Evolutionary conservation across 2,888 invertebrate genomes (phyloP).

Genomic region (Ceriagrion tenellum): DNA sequence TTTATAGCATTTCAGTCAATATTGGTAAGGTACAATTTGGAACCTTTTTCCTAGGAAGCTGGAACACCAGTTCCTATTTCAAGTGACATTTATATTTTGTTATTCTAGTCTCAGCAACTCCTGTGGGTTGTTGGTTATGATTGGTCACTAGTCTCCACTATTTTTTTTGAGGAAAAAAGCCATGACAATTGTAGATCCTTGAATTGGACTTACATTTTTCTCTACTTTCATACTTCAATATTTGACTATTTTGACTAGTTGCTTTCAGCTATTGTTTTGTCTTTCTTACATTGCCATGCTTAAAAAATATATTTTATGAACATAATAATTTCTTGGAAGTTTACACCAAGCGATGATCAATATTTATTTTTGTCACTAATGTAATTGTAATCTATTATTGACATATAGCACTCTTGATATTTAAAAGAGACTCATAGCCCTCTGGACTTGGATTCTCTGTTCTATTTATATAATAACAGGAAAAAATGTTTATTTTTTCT

Average conservation of each 20-base stretch:
- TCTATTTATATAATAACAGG: not conserved
- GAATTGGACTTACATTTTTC: not conserved
- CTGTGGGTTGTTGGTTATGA: conserved; percentile 3
- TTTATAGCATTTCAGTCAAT: conserved; percentile 53
- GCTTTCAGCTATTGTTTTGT: not conserved
- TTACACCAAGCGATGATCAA: not conserved
- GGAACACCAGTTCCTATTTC: not conserved
- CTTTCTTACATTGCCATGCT: not conserved
- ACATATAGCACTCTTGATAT: not conserved
- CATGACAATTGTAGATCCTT: conserved; percentile 38
- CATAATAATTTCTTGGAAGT: not conserved
- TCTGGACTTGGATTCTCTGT: not conserved
- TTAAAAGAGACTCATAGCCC: not conserved
- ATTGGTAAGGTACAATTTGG: not conserved
- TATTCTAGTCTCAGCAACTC: conserved; percentile 54
- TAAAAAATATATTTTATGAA: not conserved
- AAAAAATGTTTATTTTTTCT: not conserved
- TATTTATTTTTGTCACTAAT: not conserved
- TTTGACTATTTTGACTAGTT: not conserved
- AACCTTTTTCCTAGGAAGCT: conserved; percentile 12
- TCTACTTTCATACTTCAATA: not conserved
- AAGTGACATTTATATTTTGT: conserved; percentile 33
- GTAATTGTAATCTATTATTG: not conserved
- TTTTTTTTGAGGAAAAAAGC: not conserved
- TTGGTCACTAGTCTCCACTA: not conserved